Base-by-base conservation (phyloP, 2,888 invertebrate species). In the Eueremaeus valkanovi region DNA sequence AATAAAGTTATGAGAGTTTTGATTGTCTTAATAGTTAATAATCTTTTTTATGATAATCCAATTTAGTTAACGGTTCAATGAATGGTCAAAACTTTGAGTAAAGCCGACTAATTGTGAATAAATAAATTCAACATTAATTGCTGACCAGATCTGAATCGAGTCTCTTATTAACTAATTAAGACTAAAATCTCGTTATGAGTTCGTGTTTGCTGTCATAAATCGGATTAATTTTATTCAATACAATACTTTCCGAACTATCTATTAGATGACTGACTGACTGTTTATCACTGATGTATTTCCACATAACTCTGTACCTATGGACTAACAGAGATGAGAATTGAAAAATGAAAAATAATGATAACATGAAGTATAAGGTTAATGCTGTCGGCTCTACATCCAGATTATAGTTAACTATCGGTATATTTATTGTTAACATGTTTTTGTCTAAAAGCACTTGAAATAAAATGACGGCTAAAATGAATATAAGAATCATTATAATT, bases 271-370 rank as follows among this genome's bases (percentile, higher is more conserved):
- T 3, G 21, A n/a, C 61, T 36, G 36, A 3, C n/a, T 6, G 33
- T 21, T 31, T 21, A n/a, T 66, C 66, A 9, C 36, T 66, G 18
- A 66, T 66, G n/a, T 66, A 66, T 5, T n/a, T n/a, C 66, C 66
- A 66, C 33, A 66, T 18, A 36, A 21, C n/a, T 66, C n/a, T 66
- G 36, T 66, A 66, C 27, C 66, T 66, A n/a, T 66, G 66, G n/a
- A 31, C 21, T 3, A 66, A 11, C 11, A 66, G 66, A 9, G 66
- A 66, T 36, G 27, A n/a, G 21, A 66, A 66, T 36, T 33, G 36
- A n/a, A 66, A 66, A 1, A 66, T 36, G n/a, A 66, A 66, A 21
- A 66, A 66, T 1, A 66, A 21, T 8, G 21, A 13, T 18, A 66
- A n/a, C 21, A 66, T 36, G 8, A 66, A 9, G 36, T n/a, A 36